Base-by-base conservation (phyloP, 2,113 vertebrate species). In the Proterorhinus semilunaris region DNA sequence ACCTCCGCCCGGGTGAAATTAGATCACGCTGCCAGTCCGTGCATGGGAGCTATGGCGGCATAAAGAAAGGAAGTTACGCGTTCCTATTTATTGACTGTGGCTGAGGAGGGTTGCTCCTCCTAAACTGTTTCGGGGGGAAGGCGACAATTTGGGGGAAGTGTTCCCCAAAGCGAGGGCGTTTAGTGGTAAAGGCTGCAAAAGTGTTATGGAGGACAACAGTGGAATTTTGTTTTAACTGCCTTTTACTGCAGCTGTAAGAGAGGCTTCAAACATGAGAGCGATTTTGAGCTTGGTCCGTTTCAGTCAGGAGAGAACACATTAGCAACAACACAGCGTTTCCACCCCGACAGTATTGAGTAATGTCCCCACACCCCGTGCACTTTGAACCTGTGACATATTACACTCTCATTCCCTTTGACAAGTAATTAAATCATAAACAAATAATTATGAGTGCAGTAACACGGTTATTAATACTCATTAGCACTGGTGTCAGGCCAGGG, bases 1-100 rank as follows among this genome's bases (percentile, higher is more conserved):
- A 62, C 80, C 77, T 74, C 72, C 57, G 71, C 52, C 62, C 50
- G 82, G 54, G 76, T 84, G 87, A 86, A 87, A 90, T 91, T 84
- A 79, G 84, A 90, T 87, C 66, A 67, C 8, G 66, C 58, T 61
- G 36, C 5, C 66, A 55, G 73, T 79, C 69, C 67, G 68, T 58
- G 65, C 65, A 69, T 59, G 65, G 66, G 66, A 47, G 78, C 79
- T 21, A 21, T 21, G 21, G 67, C 58, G 74, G 54, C 75, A 82
- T 71, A 55, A 21, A 36, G 13, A 43, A 52, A 67, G 72, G 58
- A 68, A 79, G 62, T 79, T 84, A 71, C 79, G 74, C 55, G 74
- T 72, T 80, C 66, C 72, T 83, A 77, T 86, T 87, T 84, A 89
- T 84, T 68, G 83, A 82, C 78, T 78, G 55, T 12, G 54, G 80